Percentiles rank a stretch among this genome's conserved stretches.
Conservation (phyloP, 2,888 invertebrate species). For the Helobdella robusta region DNA sequence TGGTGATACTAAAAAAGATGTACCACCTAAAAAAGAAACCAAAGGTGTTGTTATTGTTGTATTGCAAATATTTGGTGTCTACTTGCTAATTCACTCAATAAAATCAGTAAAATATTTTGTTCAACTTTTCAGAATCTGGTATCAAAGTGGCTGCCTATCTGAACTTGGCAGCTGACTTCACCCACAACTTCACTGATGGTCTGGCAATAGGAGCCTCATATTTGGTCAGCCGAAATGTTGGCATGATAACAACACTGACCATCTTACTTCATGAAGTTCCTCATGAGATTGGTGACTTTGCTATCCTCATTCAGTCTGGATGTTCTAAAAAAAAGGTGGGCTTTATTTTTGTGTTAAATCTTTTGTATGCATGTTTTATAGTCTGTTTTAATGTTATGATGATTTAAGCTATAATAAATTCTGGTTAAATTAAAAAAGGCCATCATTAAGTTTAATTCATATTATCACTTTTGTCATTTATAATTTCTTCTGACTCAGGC, state of each 20-base stretch:
- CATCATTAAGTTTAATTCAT: no score
- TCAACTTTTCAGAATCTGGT: slow-evolving; percentile 35
- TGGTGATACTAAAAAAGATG: not conserved
- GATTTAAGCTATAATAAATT: no score
- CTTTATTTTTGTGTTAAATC: slow-evolving; percentile 37
- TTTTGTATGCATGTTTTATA: no score
- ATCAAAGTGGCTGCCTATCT: slow-evolving; percentile 81
- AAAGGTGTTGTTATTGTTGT: not conserved
- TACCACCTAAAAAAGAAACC: not conserved
- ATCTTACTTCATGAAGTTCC: slow-evolving; percentile 96
- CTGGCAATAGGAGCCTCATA: slow-evolving; percentile 96
- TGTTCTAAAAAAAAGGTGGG: slow-evolving; percentile 74
- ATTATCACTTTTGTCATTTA: no score
- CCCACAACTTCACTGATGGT: slow-evolving; percentile 98
- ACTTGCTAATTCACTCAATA: no score
- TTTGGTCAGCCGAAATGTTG: slow-evolving; percentile 61
- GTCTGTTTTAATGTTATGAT: no score
- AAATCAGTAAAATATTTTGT: no score
- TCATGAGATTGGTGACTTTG: slow-evolving; percentile 98
- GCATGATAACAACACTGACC: slow-evolving; percentile 69
- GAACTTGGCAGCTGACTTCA: slow-evolving; percentile 93
- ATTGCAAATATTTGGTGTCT: no score
- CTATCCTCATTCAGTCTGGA: slow-evolving; percentile 92
- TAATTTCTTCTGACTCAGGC: slow-evolving; percentile 55
- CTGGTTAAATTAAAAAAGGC: no score